Base-by-base conservation (phyloP, 2,888 invertebrate species). In the Exocentrus adspersus region DNA sequence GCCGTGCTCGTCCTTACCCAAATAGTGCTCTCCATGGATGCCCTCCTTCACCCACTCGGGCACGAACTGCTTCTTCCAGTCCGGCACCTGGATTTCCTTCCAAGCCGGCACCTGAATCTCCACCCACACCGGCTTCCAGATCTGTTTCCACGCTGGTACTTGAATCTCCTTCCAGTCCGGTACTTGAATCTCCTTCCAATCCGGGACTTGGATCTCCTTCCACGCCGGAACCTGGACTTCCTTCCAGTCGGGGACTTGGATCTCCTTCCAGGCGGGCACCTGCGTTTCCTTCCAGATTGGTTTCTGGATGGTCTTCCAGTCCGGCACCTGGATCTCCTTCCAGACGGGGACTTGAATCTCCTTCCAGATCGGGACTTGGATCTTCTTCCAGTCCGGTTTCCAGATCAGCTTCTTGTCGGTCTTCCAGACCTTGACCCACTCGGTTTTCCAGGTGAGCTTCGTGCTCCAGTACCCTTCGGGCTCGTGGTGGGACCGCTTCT, bases 401-500 rank as follows among this genome's bases (percentile, higher is more conserved):
- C 90, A 91, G 50, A 85, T 83, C 58, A 90, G 84, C 79, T 93
- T 92, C 72, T 92, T 91, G 45, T 91, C 88, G 0, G 87, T 88
- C 81, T 92, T 91, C 90, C 90, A 91, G 21, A 91, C 84, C 78
- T 90, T 87, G 72, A 90, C 88, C 91, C 91, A 92, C 72, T 92
- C 92, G 64, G 91, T 90, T 81, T 93, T 93, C 93, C 93, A 94
- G 21, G 87, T 87, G 46, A 93, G 85, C 81, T 92, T 93, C 81
- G 92, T 93, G 80, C 92, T 90, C 92, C 91, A 92, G 71, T 89
- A 88, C 64, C 92, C 92, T 75, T 87, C 84, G 64, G 90, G 90
- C 64, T 86, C 85, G 58, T 87, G 85, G 72, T 87, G 86, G 71
- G 87, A 86, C 67, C 88, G 83, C 77, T 88, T 88, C 32, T 84